These are phyloP conservation scores for Sciurus niger DNA, from an alignment of 2,113 vertebrate genomes.

Conservation along the genomic window DNA sequence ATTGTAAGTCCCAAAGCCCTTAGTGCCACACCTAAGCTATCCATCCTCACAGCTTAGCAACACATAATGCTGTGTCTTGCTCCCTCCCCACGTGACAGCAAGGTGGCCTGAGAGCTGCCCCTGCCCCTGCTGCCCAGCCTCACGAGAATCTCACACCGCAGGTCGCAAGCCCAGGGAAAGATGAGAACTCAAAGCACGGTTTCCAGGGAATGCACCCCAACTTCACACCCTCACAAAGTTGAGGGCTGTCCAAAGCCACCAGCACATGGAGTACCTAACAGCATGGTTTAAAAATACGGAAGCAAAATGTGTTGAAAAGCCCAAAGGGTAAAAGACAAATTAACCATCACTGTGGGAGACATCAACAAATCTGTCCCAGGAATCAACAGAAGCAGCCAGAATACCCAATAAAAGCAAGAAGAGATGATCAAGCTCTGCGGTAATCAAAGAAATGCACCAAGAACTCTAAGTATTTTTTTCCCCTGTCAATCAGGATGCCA, in stretches of 20 bases:
- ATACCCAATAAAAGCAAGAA: background rate
- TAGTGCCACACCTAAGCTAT: background rate
- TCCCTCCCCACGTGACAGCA: too few species aligned
- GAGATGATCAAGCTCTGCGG: background rate
- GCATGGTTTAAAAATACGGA: background rate
- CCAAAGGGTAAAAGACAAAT: background rate
- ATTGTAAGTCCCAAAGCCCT: background rate
- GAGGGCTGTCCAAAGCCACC: background rate
- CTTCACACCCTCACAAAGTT: background rate
- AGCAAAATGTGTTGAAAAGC: background rate
- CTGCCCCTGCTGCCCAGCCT: background rate
- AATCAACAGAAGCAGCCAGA: background rate
- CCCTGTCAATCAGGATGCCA: background rate
- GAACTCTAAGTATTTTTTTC: background rate
- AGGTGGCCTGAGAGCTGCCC: background rate
- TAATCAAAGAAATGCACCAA: background rate
- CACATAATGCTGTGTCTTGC: background rate
- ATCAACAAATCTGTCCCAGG: background rate
- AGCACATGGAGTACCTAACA: background rate
- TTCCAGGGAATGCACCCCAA: too few species aligned
- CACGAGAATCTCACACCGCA: fast-evolving
- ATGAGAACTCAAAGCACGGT: background rate
- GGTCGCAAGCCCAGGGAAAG: background rate
- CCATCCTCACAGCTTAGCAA: background rate
- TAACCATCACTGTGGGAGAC: background rate